Evolutionary conservation across 2,113 vertebrate species (phyloP).

Genomic region (Mellivora capensis): DNA sequence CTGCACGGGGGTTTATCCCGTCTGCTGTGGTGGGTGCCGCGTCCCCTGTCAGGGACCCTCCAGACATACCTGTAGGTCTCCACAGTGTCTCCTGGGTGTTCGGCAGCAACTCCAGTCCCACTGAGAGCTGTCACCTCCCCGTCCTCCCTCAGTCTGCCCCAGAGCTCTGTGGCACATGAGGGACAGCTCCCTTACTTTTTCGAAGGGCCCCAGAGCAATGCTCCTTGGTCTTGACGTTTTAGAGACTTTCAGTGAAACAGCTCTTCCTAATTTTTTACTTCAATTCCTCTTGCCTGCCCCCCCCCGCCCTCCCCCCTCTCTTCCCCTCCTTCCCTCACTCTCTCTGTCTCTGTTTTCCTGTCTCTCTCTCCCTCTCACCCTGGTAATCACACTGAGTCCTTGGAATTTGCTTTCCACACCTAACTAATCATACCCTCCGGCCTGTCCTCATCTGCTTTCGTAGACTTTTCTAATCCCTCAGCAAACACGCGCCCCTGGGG

Average conservation of each 20-base stretch:
- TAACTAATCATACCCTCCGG: background rate
- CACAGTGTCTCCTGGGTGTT: background rate
- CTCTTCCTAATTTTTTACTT: background rate
- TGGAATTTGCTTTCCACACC: background rate
- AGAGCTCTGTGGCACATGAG: background rate
- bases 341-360: background rate
- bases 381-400: background rate
- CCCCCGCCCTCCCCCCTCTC: background rate
- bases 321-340: no score
- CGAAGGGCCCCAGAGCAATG: background rate
- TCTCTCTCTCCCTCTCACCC: background rate
- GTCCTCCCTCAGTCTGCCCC: background rate
- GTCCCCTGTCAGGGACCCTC: background rate
- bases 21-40: background rate
- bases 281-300: background rate
- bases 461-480: background rate
- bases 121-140: background rate
- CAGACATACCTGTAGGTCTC: background rate
- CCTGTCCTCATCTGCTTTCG: background rate
- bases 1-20: background rate
- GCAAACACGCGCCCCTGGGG: background rate
- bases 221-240: background rate
- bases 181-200: background rate
- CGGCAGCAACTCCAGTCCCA: background rate
- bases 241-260: background rate